A percentile compares a stretch with the other conserved stretches of the same genome.
These are phyloP conservation scores for Helostoma temminkii DNA, from an alignment of 2,797 vertebrate species.

Conservation along the genomic window DNA sequence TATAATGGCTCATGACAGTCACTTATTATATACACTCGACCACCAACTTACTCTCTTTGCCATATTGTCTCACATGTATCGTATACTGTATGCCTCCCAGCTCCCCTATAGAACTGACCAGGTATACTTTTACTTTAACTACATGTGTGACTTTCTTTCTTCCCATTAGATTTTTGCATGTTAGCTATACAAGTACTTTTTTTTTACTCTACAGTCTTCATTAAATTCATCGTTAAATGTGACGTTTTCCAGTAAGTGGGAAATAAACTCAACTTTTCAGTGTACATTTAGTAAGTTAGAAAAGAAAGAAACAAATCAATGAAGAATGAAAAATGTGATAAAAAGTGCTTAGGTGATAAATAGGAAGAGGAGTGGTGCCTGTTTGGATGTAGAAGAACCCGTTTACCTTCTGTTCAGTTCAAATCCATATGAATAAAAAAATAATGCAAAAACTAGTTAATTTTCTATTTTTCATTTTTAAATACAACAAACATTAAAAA, in stretches of 20 bases:
- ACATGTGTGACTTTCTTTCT: not conserved
- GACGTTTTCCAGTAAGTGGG: not conserved
- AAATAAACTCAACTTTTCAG: not conserved
- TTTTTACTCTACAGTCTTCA: not conserved
- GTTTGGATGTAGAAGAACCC: too few relatives aligned
- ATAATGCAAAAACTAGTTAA: too few relatives aligned
- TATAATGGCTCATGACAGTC: not conserved
- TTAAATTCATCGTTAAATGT: too few relatives aligned
- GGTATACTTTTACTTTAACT: too few relatives aligned
- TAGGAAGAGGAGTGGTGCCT: not conserved
- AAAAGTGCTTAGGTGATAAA: not conserved
- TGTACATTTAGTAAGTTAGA: not conserved
- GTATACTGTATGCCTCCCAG: not conserved
- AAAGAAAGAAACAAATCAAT: slow-evolving; percentile 19
- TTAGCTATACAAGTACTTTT: not conserved
- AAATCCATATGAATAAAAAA: too few relatives aligned
- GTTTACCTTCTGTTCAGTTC: too few relatives aligned
- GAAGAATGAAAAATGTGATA: not conserved
- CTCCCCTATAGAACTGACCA: too few relatives aligned
- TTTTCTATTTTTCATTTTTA: too few relatives aligned
- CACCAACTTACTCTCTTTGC: not conserved
- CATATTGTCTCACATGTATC: slow-evolving; percentile 2
- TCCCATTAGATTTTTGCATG: not conserved
- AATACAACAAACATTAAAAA: too few relatives aligned
- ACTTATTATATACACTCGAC: not conserved